These are phyloP conservation scores for Synchiropus splendidus DNA, from an alignment of 2,113 vertebrate genomes.

Conservation along the genomic window DNA sequence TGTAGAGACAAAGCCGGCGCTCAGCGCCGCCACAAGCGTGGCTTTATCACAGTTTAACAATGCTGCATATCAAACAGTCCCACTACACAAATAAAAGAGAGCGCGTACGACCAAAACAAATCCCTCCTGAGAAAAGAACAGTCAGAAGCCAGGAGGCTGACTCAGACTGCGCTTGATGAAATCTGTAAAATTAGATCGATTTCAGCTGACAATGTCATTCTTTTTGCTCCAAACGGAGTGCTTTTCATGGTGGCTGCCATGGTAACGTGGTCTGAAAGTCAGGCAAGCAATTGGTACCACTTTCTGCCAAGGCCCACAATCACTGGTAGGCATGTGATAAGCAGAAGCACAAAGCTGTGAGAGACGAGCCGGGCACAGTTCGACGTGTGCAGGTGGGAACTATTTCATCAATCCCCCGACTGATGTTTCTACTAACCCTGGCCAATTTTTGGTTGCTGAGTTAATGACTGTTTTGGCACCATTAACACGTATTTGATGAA, in stretches of 20 bases:
- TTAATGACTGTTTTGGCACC: slow-evolving; percentile 37
- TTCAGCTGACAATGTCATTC: slow-evolving; percentile 64
- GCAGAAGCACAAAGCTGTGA: slow-evolving; percentile 25
- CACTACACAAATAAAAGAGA: slow-evolving; percentile 38
- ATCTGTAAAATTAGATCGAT: slow-evolving; percentile 49
- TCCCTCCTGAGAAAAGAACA: slow-evolving; percentile 20
- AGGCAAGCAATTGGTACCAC: slow-evolving; percentile 66
- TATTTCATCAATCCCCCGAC: slow-evolving; percentile 31
- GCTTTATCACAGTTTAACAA: slow-evolving; percentile 62
- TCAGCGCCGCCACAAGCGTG: slow-evolving; percentile 52
- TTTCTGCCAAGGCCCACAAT: slow-evolving; percentile 65
- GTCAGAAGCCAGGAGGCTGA: slow-evolving; percentile 26
- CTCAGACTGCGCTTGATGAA: slow-evolving; percentile 32
- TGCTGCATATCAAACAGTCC: slow-evolving; percentile 70
- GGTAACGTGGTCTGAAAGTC: slow-evolving; percentile 71
- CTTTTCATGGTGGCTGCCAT: slow-evolving; percentile 71
- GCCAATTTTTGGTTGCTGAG: slow-evolving; percentile 40
- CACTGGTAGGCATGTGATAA: slow-evolving; percentile 60
- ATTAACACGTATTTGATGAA: slow-evolving; percentile 54
- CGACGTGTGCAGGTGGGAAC: slow-evolving; percentile 39
- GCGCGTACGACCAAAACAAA: slow-evolving; percentile 42
- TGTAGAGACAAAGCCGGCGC: slow-evolving; percentile 60
- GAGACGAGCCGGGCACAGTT: slow-evolving; percentile 14
- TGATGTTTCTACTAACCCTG: slow-evolving; percentile 12
- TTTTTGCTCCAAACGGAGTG: slow-evolving; percentile 63